Conservation (phyloP, 1,140 invertebrate genomes). For the Pogonomyrmex barbatus region DNA sequence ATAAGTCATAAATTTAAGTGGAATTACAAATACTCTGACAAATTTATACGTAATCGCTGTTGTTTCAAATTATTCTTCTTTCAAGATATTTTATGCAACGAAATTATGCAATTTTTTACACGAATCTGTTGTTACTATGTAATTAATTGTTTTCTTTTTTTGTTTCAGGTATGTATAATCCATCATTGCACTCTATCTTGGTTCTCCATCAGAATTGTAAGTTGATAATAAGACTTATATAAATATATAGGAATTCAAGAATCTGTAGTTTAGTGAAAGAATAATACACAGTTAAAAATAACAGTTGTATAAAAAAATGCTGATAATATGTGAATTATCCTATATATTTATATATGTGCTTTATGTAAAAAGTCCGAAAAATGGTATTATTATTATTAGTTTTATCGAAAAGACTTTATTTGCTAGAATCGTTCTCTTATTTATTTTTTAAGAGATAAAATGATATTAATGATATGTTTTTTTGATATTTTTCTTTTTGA, state of each 20-base stretch:
- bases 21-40: neutral
- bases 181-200: neutral
- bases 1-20: slow-evolving; percentile 35
- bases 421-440: neutral
- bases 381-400: neutral
- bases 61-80: neutral
- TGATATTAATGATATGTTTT: neutral
- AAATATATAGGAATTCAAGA: neutral
- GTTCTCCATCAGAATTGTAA: slow-evolving; percentile 14
- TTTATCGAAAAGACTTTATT: neutral
- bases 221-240: slow-evolving; percentile 1
- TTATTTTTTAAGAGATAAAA: neutral
- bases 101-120: neutral
- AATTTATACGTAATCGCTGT: slow-evolving; percentile 1
- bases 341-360: neutral
- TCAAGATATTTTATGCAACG: neutral
- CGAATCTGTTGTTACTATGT: neutral
- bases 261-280: neutral
- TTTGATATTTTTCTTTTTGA: neutral
- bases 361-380: neutral
- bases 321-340: neutral
- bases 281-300: neutral
- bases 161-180: slow-evolving; percentile 77
- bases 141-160: neutral
- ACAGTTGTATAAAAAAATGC: neutral